Evolutionary conservation across 64 coral and sea anemone genomes (phyloP).

Genomic region (Porites lutea): DNA sequence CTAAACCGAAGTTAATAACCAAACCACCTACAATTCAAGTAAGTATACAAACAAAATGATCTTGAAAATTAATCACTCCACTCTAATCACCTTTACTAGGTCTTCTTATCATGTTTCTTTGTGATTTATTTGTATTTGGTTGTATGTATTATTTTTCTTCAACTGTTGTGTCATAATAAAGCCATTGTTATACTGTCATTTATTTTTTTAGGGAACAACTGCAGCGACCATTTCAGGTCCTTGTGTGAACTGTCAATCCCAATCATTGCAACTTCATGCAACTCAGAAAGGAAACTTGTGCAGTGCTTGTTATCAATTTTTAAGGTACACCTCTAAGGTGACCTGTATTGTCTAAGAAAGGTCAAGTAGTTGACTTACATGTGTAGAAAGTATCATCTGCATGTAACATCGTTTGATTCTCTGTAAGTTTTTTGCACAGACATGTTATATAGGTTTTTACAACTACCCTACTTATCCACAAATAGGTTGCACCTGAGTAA

Average conservation of each 20-base stretch:
- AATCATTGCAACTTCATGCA: conserved; percentile 74
- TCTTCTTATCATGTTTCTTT: too few relatives aligned
- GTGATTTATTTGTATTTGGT: too few relatives aligned
- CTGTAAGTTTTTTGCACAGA: too few relatives aligned
- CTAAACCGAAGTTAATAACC: conserved; percentile 55
- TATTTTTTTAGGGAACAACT: conserved; percentile 8
- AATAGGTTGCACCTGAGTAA: too few relatives aligned
- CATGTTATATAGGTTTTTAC: too few relatives aligned
- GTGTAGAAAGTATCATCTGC: too few relatives aligned
- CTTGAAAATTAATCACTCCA: too few relatives aligned
- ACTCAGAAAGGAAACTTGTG: conserved; percentile 92
- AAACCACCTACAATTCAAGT: conserved; percentile 43
- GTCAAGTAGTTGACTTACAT: too few relatives aligned
- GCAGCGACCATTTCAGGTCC: conserved; percentile 34
- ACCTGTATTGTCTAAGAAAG: neutral
- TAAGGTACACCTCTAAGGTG: conserved; percentile 55
- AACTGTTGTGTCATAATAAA: neutral
- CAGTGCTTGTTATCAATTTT: conserved; percentile 93
- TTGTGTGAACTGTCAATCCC: conserved; percentile 71
- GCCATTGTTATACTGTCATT: neutral
- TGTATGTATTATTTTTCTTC: neutral
- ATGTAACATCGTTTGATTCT: too few relatives aligned
- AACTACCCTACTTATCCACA: too few relatives aligned
- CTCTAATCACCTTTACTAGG: too few relatives aligned
- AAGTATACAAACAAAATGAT: neutral